phyloP scores from a whole-genome alignment of 2,888 invertebrate genomes.

The Trichacis sp. region DNA sequence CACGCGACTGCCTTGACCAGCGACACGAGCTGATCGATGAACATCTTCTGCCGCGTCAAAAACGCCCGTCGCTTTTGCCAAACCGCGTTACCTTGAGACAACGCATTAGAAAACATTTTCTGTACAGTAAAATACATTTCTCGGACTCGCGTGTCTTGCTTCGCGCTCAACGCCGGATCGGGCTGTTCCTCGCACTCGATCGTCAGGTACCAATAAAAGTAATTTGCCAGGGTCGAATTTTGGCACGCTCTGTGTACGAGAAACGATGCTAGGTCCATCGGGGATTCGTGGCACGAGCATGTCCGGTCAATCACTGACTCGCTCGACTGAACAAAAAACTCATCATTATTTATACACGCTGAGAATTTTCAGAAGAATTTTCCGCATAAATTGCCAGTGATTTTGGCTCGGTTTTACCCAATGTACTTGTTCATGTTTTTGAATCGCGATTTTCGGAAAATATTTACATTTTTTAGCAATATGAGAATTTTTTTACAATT shows the following conservation, averaged over 20 bases:
- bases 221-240: slow-evolving; percentile 92
- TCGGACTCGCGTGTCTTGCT: slow-evolving; percentile 80
- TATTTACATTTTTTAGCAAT: too few species aligned
- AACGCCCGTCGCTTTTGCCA: slow-evolving; percentile 82
- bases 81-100: slow-evolving; percentile 78
- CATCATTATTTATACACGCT: too few species aligned
- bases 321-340: slow-evolving; percentile 50
- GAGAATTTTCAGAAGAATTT: slow-evolving; percentile 2
- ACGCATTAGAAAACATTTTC: slow-evolving; percentile 83
- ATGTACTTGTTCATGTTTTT: too few species aligned
- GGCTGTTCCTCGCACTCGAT: slow-evolving; percentile 92
- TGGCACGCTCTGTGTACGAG: slow-evolving; percentile 89
- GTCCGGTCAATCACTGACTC: slow-evolving; percentile 57
- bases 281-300: slow-evolving; percentile 53
- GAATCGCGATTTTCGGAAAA: too few species aligned
- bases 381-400: too few species aligned
- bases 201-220: slow-evolving; percentile 96
- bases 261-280: slow-evolving; percentile 87
- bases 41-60: slow-evolving; percentile 87
- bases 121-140: slow-evolving; percentile 93
- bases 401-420: too few species aligned
- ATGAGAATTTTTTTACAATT: too few species aligned
- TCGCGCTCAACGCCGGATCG: slow-evolving; percentile 73
- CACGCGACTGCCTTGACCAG: slow-evolving; percentile 89
- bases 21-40: slow-evolving; percentile 90